These are phyloP conservation scores for Cairina moschata DNA, from an alignment of 2,113 vertebrate genomes.

Conservation along the genomic window DNA sequence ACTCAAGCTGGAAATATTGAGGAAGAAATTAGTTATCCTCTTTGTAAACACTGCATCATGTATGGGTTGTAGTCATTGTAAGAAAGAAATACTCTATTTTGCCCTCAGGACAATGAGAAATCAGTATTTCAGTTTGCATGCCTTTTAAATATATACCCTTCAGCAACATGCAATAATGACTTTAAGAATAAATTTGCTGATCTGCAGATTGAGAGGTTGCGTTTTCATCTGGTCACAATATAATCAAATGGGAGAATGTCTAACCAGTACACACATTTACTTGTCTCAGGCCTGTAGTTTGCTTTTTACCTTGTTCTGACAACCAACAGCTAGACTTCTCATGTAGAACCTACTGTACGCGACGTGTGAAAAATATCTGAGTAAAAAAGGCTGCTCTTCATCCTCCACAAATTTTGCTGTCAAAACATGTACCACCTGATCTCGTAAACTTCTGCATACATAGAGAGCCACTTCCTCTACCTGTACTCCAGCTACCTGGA, in stretches of 20 bases:
- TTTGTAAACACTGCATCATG: background rate
- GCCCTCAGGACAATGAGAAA: background rate
- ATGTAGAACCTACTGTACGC: background rate
- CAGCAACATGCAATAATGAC: background rate
- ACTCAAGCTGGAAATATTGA: constrained; percentile 63
- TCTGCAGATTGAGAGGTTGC: background rate
- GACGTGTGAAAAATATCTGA: background rate
- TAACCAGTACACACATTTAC: background rate
- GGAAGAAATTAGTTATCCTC: background rate
- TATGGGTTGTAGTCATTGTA: background rate
- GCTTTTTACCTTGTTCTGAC: background rate
- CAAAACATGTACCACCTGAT: background rate
- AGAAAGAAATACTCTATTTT: background rate
- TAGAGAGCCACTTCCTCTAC: background rate
- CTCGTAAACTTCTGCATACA: background rate
- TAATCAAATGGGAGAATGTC: background rate
- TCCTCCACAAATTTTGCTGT: background rate
- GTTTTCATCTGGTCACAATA: background rate
- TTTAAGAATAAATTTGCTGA: background rate
- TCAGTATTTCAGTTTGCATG: background rate
- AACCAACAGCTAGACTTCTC: background rate
- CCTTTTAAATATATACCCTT: background rate
- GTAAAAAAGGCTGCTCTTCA: background rate
- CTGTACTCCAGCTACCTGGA: background rate
- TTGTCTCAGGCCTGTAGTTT: background rate